Evolutionary conservation across 1,140 invertebrate species (phyloP), one percentile per base, ranked within the genome.

Genomic region (Pogonomyrmex barbatus): DNA sequence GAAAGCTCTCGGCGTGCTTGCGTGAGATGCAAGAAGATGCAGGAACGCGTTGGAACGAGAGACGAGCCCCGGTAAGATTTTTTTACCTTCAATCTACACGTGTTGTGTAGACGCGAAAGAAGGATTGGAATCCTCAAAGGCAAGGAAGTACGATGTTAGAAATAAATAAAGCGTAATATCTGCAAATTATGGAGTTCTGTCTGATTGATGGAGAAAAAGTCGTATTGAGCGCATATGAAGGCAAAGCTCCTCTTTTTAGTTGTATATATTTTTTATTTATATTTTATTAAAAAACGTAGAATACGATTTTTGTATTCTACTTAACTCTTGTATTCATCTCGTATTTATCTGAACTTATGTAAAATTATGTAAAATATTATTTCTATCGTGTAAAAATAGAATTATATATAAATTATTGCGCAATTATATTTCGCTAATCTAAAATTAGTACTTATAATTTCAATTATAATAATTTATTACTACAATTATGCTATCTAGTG

Each of bases 1-100:
- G 68, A 39, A 47, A 52, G 30, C 67, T 58, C 39, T 70, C 4
- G n/a, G 12, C n/a, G 36, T 56, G 52, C 42, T n/a, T 14, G 60
- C 50, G 47, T 9, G 39, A 86, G 47, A 62, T 50, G 42, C 17
- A 10, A 10, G 33, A n/a, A 47, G 36, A n/a, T 50, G 78, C 79
- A n/a, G n/a, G 67, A 71, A 45, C 45, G 52, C 39, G 58, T 68
- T 52, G 58, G 50, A 50, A 88, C 24, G 24, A 62, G n/a, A 67
- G 78, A 24, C 36, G 63, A 14, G 33, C 39, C 33, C 9, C 63
- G 42, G 45, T 39, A 60, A 30, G 33, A 3, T 73, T 60, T 58
- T 58, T 73, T 71, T 42, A 60, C 12, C 24, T 33, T 42, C 36
- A 30, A 52, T 52, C 39, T 56, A 24, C 12, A 24, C 4, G 52